phyloP scores from a whole-genome alignment of 2,113 vertebrate species.

The Tonatia bakeri region DNA sequence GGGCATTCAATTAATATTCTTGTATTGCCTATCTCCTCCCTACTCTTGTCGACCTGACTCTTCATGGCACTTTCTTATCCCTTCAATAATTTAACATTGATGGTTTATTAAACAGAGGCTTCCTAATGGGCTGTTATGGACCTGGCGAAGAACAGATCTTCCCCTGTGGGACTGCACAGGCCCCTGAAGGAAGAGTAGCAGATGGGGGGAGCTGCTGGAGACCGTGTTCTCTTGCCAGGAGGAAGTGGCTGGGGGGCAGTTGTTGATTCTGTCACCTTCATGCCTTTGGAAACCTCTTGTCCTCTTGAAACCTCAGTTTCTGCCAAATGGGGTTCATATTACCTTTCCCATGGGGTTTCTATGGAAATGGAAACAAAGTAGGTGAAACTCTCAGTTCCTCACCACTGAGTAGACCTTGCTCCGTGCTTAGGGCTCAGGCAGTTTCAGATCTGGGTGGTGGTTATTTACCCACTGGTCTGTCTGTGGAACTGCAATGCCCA shows the following conservation, averaged over 20 bases:
- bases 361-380: not conserved
- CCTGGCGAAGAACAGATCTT: not conserved
- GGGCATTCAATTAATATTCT: not conserved
- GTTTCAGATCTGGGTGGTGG: not conserved
- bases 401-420: not conserved
- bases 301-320: not conserved
- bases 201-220: not conserved
- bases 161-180: not conserved
- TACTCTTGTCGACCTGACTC: not conserved
- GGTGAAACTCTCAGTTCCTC: not conserved
- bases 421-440: not conserved
- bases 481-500: fast-evolving
- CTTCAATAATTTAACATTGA: slow-evolving; percentile 59
- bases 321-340: not conserved
- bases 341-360: not conserved
- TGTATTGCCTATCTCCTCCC: not conserved
- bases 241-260: not conserved
- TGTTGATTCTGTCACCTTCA: not conserved
- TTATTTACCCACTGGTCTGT: not conserved
- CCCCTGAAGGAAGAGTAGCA: not conserved
- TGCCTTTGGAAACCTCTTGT: not conserved
- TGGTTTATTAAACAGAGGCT: slow-evolving; percentile 63
- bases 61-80: not conserved
- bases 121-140: slow-evolving; percentile 59
- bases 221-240: not conserved